Conservation (phyloP, 2,113 vertebrate species). For the Seriola quinqueradiata region DNA sequence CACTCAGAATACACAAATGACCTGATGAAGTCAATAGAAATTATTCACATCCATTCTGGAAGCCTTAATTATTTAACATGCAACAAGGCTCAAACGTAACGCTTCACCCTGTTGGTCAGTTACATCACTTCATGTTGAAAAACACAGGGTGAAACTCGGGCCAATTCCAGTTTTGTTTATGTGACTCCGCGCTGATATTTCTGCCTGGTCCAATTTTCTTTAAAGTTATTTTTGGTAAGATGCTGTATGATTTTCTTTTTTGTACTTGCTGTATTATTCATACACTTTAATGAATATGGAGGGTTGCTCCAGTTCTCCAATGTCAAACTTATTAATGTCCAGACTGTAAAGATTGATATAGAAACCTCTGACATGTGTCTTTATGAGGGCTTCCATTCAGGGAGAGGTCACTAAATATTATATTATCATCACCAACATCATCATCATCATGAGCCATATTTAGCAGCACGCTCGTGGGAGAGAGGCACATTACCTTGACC, state of each 20-base stretch:
- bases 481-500: slow-evolving; percentile 75
- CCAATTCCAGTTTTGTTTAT: slow-evolving; percentile 26
- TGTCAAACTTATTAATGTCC: slow-evolving; percentile 9
- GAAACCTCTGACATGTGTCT: slow-evolving; percentile 87
- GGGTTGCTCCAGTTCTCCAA: slow-evolving; percentile 44
- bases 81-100: slow-evolving; percentile 49
- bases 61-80: slow-evolving; percentile 40
- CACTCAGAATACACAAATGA: slow-evolving; percentile 40
- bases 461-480: slow-evolving; percentile 60
- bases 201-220: neutral
- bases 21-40: slow-evolving; percentile 16
- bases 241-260: neutral
- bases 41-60: slow-evolving; percentile 42
- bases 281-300: slow-evolving; percentile 36
- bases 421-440: slow-evolving; percentile 34
- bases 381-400: slow-evolving; percentile 77
- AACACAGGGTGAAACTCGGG: neutral
- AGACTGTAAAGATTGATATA: slow-evolving; percentile 49
- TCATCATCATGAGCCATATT: slow-evolving; percentile 36
- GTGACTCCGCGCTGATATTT: neutral
- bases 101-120: neutral
- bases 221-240: neutral
- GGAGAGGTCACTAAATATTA: slow-evolving; percentile 65
- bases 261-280: slow-evolving; percentile 21
- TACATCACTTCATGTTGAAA: neutral